Evolutionary conservation across 2,113 vertebrate species (phyloP).

Genomic region (Vulpes ferrilata): DNA sequence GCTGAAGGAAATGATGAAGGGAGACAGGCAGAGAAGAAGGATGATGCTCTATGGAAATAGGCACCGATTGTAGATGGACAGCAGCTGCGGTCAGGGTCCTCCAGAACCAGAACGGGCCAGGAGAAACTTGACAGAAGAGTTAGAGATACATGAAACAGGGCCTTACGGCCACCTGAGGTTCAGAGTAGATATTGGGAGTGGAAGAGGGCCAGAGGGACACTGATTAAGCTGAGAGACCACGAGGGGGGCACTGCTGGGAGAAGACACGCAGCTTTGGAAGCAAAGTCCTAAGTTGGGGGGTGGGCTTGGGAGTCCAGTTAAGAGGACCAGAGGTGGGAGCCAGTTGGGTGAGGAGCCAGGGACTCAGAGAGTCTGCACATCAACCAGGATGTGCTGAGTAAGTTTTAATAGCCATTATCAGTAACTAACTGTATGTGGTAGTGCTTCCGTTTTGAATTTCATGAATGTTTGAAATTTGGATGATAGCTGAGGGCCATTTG

Average conservation of each 20-base stretch:
- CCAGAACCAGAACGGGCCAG: not conserved
- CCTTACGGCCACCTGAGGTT: not conserved
- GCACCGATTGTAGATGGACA: no score
- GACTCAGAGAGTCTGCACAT: not conserved
- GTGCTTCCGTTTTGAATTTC: not conserved
- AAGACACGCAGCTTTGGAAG: not conserved
- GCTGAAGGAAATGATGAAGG: not conserved
- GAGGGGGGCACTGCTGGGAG: accelerated
- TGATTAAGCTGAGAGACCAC: not conserved
- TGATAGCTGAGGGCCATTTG: not conserved
- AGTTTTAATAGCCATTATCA: not conserved
- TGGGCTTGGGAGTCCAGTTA: not conserved
- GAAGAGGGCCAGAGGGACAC: not conserved
- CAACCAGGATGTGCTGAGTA: not conserved
- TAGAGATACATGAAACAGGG: not conserved
- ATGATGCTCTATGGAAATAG: not conserved
- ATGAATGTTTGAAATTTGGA: not conserved
- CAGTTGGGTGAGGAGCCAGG: not conserved
- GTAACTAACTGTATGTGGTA: not conserved
- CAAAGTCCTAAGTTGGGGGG: not conserved
- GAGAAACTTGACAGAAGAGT: not conserved
- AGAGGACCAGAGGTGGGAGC: not conserved
- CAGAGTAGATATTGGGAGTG: not conserved
- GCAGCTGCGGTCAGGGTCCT: accelerated
- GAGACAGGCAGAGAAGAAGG: not conserved